phyloP scores from a whole-genome alignment of 2,888 invertebrate genomes.

The Odontomyia ornata region DNA sequence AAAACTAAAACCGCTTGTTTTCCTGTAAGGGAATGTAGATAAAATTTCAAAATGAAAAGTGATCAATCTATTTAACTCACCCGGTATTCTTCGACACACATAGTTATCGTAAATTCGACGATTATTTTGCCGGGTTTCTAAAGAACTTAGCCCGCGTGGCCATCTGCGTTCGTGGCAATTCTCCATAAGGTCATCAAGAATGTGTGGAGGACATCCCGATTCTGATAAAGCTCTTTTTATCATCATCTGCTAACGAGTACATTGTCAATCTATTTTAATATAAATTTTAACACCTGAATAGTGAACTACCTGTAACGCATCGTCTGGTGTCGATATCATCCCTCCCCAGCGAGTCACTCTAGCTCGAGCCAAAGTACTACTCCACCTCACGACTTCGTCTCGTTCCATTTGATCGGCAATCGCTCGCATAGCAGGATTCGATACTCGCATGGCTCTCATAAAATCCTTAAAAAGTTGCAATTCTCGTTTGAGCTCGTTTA shows the following conservation, averaged over 20 bases:
- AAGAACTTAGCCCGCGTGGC: constrained; percentile 91
- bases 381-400: constrained; percentile 92
- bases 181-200: constrained; percentile 94
- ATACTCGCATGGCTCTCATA: constrained; percentile 91
- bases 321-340: constrained; percentile 98
- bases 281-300: background rate
- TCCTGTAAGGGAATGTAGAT: constrained; percentile 72
- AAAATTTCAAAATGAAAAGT: background rate
- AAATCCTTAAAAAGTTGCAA: constrained; percentile 89
- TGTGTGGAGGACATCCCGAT: constrained; percentile 92
- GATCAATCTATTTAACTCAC: constrained; percentile 57
- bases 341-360: constrained; percentile 97
- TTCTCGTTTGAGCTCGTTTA: constrained; percentile 90
- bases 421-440: constrained; percentile 91
- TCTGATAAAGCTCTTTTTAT: constrained; percentile 92
- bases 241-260: constrained; percentile 75
- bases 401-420: constrained; percentile 94
- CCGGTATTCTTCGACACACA: constrained; percentile 92
- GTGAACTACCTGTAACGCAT: constrained; percentile 79
- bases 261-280: background rate
- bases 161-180: constrained; percentile 96
- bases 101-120: constrained; percentile 92
- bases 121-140: constrained; percentile 94
- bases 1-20: constrained; percentile 95
- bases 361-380: constrained; percentile 81